These are phyloP conservation scores for Crypturellus undulatus DNA, from an alignment of 2,113 vertebrate genomes.

Conservation along the genomic window DNA sequence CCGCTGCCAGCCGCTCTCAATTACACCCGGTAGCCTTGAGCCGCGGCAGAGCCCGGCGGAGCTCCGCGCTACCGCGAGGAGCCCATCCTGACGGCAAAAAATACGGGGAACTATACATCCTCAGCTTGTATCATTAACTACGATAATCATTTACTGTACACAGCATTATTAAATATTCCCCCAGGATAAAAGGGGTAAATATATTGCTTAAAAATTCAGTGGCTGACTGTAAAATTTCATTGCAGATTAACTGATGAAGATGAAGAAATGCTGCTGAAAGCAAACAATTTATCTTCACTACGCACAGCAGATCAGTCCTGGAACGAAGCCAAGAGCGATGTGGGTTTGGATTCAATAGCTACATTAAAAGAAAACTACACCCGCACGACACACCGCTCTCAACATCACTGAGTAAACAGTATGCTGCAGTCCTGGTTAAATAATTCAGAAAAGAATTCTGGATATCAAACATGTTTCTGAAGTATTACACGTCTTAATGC, in stretches of 20 bases:
- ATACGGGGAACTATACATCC: background rate
- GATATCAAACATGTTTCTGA: background rate
- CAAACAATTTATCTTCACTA: conserved; percentile 60
- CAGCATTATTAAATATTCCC: conserved; percentile 19
- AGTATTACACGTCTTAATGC: background rate
- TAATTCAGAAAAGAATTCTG: background rate
- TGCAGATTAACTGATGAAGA: conserved; percentile 52
- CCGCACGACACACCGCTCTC: background rate
- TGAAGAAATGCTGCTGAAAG: conserved; percentile 64
- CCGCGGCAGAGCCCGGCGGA: background rate
- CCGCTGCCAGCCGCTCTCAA: background rate
- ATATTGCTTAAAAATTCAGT: conserved; percentile 39
- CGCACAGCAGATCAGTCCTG: background rate
- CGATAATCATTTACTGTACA: background rate
- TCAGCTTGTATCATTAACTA: background rate
- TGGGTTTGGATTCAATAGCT: conserved; percentile 22
- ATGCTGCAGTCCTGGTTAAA: background rate
- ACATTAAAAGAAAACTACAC: conserved; percentile 14
- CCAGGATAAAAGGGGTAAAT: conserved; percentile 52
- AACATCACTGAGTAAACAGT: background rate
- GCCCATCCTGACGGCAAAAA: background rate
- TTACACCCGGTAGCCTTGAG: background rate
- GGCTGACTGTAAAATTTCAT: conserved; percentile 60
- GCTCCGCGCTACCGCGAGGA: too few relatives aligned
- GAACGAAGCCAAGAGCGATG: conserved; percentile 19